Evolutionary conservation across 2,888 invertebrate species (phyloP).

Genomic region (Clivina fossor): DNA sequence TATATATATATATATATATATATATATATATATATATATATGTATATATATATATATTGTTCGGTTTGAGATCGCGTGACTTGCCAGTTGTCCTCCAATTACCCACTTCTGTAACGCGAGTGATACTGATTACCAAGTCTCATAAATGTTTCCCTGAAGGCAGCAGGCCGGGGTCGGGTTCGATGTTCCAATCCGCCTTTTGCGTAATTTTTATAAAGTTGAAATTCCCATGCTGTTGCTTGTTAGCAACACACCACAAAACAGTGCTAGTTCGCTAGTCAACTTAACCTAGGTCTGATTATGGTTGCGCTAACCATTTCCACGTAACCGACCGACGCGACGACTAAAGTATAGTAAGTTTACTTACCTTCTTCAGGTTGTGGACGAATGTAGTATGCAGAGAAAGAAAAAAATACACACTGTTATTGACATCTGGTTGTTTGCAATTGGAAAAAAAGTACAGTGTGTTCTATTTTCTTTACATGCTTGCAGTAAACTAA

Average conservation of each 20-base stretch:
- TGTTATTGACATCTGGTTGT: constrained; percentile 27
- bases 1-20: neutral
- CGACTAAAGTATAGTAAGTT: no score
- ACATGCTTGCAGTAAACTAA: no score
- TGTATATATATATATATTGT: neutral
- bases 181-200: constrained; percentile 3
- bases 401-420: no score
- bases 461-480: no score
- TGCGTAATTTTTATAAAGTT: constrained; percentile 10
- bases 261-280: no score
- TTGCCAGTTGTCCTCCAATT: constrained; percentile 21
- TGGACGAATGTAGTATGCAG: no score
- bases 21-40: constrained; percentile 1
- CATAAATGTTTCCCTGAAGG: constrained; percentile 26
- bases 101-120: constrained; percentile 27
- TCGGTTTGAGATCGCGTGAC: constrained; percentile 13
- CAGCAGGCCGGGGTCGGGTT: constrained; percentile 8
- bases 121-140: constrained; percentile 20
- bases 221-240: constrained; percentile 14
- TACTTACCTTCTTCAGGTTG: no score
- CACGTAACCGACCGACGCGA: constrained; percentile 21
- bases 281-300: no score
- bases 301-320: constrained; percentile 27
- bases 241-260: constrained; percentile 27
- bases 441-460: no score